Conservation (phyloP, 2,888 invertebrate genomes). For the Nematopogon swammerdamellus region DNA sequence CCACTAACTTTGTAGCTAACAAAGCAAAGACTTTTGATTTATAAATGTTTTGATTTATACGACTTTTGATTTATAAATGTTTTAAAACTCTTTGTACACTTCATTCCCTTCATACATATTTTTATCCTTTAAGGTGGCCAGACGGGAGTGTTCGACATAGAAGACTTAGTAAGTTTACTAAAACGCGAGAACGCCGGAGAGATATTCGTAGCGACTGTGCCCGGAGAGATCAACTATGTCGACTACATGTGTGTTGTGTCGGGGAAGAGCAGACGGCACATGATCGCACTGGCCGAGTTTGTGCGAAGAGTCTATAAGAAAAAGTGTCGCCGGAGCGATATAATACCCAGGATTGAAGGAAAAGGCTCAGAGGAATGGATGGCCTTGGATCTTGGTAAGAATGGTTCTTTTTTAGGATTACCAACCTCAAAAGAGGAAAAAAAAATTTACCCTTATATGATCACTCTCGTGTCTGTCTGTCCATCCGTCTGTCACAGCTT, state of each 20-base stretch:
- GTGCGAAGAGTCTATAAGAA: constrained; percentile 73
- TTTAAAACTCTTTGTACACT: no score
- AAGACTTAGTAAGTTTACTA: constrained; percentile 76
- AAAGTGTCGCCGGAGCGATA: constrained; percentile 61
- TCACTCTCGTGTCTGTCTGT: no score
- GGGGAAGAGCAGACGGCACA: constrained; percentile 70
- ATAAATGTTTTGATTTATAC: no score
- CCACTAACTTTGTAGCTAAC: no score
- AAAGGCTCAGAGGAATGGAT: constrained; percentile 77
- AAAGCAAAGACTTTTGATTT: no score
- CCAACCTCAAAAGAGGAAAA: no score
- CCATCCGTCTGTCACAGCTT: no score
- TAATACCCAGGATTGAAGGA: constrained; percentile 75
- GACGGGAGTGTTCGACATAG: constrained; percentile 83
- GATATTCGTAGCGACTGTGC: constrained; percentile 77
- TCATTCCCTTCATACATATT: no score
- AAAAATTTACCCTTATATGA: no score
- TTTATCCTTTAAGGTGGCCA: constrained; percentile 64
- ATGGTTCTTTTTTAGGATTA: constrained; percentile 1
- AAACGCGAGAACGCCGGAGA: constrained; percentile 74
- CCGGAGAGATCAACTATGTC: constrained; percentile 72
- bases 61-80: no score
- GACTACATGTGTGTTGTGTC: constrained; percentile 82
- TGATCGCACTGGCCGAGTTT: constrained; percentile 70
- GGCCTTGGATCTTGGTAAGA: constrained; percentile 82